A percentile compares a stretch with the other conserved stretches of the same genome.
Conservation (phyloP, 2,888 invertebrate species). For the Tolmerus cingulatus region DNA sequence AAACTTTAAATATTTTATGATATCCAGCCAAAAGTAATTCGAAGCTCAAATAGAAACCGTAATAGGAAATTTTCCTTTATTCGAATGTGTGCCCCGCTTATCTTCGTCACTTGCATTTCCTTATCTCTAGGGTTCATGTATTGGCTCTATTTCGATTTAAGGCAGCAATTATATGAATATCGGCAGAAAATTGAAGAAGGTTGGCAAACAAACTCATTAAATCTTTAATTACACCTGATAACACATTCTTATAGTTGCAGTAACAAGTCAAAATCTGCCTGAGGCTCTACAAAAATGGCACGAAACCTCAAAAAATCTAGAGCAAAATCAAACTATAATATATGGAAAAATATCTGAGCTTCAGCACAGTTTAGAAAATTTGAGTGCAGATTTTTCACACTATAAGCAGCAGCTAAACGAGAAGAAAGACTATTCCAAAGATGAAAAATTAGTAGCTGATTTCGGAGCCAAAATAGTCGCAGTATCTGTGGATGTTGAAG, state of each 20-base stretch:
- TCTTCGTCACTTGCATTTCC: slow-evolving; percentile 56
- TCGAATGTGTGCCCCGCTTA: slow-evolving; percentile 58
- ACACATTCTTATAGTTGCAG: slow-evolving; percentile 66
- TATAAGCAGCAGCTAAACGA: slow-evolving; percentile 53
- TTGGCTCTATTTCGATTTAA: slow-evolving; percentile 62
- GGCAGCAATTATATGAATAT: slow-evolving; percentile 60
- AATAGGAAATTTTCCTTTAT: slow-evolving; percentile 57
- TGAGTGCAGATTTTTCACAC: slow-evolving; percentile 63
- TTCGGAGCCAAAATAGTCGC: slow-evolving; percentile 63
- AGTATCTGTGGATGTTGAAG: slow-evolving; percentile 58
- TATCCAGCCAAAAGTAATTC: slow-evolving; percentile 52
- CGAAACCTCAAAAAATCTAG: slow-evolving; percentile 72
- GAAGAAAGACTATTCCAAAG: slow-evolving; percentile 57
- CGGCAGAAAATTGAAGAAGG: slow-evolving; percentile 62
- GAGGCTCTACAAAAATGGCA: slow-evolving; percentile 77
- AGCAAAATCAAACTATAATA: slow-evolving; percentile 73
- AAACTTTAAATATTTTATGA: not conserved
- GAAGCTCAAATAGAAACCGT: slow-evolving; percentile 55
- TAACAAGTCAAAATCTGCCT: slow-evolving; percentile 74
- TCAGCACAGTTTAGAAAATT: slow-evolving; percentile 67
- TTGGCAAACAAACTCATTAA: slow-evolving; percentile 46
- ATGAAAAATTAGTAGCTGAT: slow-evolving; percentile 60
- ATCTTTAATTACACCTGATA: slow-evolving; percentile 8
- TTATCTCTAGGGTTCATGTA: slow-evolving; percentile 59
- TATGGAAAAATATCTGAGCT: slow-evolving; percentile 68